These are phyloP conservation scores for Bubo blakistoni DNA, from an alignment of 2,113 vertebrate species.

Conservation along the genomic window DNA sequence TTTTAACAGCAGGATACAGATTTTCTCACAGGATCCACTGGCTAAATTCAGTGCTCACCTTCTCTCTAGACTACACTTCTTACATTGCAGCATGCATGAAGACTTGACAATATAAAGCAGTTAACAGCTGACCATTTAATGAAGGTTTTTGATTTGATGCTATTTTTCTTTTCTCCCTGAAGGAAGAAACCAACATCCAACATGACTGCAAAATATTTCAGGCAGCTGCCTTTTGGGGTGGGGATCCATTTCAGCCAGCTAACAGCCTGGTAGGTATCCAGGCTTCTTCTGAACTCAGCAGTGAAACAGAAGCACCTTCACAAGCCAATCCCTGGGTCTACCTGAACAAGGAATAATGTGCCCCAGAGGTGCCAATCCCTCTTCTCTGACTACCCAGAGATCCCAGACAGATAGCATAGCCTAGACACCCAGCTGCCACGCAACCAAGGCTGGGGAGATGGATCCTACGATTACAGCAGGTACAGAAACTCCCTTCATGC, in stretches of 20 bases:
- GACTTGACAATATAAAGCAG: background rate
- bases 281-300: background rate
- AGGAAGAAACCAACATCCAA: background rate
- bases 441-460: background rate
- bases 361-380: slow-evolving; percentile 57
- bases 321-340: background rate
- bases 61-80: background rate
- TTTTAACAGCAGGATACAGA: background rate
- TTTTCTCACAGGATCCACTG: background rate
- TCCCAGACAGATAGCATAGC: slow-evolving; percentile 48
- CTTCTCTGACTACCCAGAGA: slow-evolving; percentile 11
- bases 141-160: background rate
- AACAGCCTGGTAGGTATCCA: background rate
- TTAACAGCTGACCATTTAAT: background rate
- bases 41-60: background rate
- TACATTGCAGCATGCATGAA: background rate
- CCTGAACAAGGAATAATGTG: background rate
- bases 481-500: background rate
- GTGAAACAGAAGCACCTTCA: background rate
- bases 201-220: background rate
- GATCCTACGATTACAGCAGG: background rate
- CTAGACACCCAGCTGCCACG: slow-evolving; percentile 8
- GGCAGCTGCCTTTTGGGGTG: background rate
- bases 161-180: background rate
- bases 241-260: background rate